phyloP scores from a whole-genome alignment of 2,888 invertebrate species.

The Agrochola circellaris region DNA sequence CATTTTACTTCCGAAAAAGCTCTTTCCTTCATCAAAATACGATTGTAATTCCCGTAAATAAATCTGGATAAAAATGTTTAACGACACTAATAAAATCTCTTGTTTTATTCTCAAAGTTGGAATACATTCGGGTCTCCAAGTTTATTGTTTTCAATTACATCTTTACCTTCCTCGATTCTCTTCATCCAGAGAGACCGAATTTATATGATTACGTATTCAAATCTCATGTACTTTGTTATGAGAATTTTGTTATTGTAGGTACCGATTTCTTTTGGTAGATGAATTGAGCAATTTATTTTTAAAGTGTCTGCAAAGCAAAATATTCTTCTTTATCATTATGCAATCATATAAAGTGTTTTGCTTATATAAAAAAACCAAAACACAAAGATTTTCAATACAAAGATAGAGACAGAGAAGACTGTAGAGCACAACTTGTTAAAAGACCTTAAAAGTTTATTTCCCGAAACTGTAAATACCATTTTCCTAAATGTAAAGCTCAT shows the following conservation, averaged over 20 bases:
- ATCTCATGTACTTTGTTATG: conserved; percentile 47
- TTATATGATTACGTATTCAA: conserved; percentile 53
- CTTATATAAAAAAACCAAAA: background rate
- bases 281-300: conserved; percentile 24
- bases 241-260: conserved; percentile 40
- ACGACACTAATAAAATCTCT: conserved; percentile 40
- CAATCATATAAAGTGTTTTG: background rate
- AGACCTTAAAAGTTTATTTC: conserved; percentile 22
- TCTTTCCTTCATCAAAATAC: conserved; percentile 17
- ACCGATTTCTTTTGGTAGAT: conserved; percentile 40
- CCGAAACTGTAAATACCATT: conserved; percentile 31
- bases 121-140: conserved; percentile 52
- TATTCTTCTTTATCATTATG: background rate
- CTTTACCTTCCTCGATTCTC: conserved; percentile 53
- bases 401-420: background rate
- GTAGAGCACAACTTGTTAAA: background rate
- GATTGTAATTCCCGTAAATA: conserved; percentile 36
- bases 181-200: conserved; percentile 34
- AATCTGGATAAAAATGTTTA: conserved; percentile 35
- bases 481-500: conserved; percentile 28
- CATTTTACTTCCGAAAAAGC: background rate
- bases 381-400: background rate
- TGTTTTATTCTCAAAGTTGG: conserved; percentile 40
- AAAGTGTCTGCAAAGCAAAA: background rate
- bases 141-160: conserved; percentile 73